A percentile compares a stretch with the other conserved stretches of the same genome.
These are phyloP conservation scores for Plagodis pulveraria DNA, from an alignment of 2,888 invertebrate species.

Conservation along the genomic window DNA sequence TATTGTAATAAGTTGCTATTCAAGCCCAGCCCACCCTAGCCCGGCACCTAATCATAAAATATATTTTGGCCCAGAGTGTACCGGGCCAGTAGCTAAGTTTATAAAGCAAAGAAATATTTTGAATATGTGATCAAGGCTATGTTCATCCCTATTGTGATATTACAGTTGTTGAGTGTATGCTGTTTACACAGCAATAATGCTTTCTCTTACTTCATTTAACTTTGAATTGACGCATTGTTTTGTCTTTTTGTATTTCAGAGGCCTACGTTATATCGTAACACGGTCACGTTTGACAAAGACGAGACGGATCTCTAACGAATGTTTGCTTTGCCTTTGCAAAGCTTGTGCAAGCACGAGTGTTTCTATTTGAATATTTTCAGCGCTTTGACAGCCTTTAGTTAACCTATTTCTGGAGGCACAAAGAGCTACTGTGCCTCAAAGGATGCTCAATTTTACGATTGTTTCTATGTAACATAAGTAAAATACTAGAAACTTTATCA, in stretches of 20 bases:
- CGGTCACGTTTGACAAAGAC: constrained; percentile 74
- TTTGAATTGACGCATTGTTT: neutral
- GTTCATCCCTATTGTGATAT: no score
- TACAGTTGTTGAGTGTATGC: no score
- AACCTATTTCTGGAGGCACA: constrained; percentile 16
- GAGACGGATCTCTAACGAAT: constrained; percentile 74
- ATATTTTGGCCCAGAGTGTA: no score
- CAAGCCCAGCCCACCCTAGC: no score
- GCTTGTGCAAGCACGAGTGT: constrained; percentile 34
- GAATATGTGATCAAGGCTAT: no score
- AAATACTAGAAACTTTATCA: no score
- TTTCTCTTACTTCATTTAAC: neutral
- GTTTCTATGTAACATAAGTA: no score
- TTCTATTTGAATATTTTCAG: constrained; percentile 44
- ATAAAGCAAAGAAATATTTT: no score
- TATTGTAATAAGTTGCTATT: no score
- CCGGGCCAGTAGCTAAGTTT: no score
- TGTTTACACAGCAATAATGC: no score
- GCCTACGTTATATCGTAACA: constrained; percentile 25
- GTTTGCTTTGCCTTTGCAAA: constrained; percentile 63
- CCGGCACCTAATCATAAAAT: no score
- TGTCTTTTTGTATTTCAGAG: neutral
- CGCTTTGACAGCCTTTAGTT: constrained; percentile 22
- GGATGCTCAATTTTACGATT: neutral
- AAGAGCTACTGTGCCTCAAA: constrained; percentile 16